These are phyloP conservation scores for Porites rus DNA, from an alignment of 92 coral and sea anemone genomes.

Conservation along the genomic window DNA sequence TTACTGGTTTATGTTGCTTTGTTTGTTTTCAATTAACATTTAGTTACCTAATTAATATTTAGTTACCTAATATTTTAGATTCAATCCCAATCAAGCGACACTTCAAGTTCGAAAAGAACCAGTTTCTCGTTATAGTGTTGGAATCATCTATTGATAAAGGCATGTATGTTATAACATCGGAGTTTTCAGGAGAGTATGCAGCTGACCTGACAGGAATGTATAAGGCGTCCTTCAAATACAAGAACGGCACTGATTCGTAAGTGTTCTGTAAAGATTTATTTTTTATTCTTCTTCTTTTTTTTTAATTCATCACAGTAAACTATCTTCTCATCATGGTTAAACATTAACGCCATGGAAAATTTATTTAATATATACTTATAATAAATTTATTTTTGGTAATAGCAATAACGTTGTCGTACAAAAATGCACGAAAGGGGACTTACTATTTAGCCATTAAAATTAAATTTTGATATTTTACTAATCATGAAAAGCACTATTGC, in stretches of 20 bases:
- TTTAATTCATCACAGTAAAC: neutral
- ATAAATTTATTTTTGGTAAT: too few species aligned
- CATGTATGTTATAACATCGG: conserved; percentile 51
- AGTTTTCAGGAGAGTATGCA: conserved; percentile 64
- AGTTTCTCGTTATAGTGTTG: conserved; percentile 80
- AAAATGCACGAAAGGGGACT: too few species aligned
- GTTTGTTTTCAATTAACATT: neutral
- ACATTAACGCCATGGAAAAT: too few species aligned
- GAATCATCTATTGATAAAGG: conserved; percentile 53
- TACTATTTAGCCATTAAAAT: too few species aligned
- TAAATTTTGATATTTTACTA: too few species aligned
- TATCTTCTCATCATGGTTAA: too few species aligned
- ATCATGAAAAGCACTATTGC: too few species aligned
- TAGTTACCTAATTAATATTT: neutral
- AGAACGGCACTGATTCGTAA: conserved; percentile 67
- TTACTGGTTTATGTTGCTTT: too few species aligned
- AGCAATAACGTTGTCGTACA: too few species aligned
- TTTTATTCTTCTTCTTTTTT: neutral
- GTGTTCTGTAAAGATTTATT: neutral
- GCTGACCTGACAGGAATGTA: conserved; percentile 71
- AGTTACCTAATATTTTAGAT: neutral
- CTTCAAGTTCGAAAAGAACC: conserved; percentile 72
- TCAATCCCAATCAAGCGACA: conserved; percentile 50
- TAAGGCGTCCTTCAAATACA: conserved; percentile 69
- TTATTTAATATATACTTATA: too few species aligned